phyloP scores from a whole-genome alignment of 2,888 invertebrate species.

The Meiosimyza decipiens region DNA sequence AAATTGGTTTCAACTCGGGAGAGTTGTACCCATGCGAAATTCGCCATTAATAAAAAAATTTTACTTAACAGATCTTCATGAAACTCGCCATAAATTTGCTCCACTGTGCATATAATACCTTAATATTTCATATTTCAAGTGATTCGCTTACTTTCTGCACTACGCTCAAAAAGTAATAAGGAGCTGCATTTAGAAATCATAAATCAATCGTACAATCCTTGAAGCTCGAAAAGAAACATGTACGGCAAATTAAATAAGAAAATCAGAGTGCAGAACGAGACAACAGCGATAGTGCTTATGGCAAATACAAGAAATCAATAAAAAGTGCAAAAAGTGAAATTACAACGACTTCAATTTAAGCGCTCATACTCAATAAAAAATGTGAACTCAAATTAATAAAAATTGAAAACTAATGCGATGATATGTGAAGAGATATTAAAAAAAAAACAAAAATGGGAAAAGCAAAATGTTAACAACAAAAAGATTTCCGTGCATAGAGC shows the following conservation, averaged over 20 bases:
- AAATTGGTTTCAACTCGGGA: too few species aligned
- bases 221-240: conserved; percentile 16
- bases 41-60: neutral
- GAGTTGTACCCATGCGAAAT: neutral
- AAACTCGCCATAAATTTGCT: neutral
- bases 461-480: neutral
- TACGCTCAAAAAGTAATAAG: conserved; percentile 16
- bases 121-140: conserved; percentile 12
- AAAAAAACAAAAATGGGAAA: neutral
- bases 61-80: neutral
- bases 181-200: conserved; percentile 21
- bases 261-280: neutral
- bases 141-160: conserved; percentile 14
- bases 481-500: neutral
- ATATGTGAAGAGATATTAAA: conserved; percentile 6
- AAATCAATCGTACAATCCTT: conserved; percentile 28
- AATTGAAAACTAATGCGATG: conserved; percentile 18
- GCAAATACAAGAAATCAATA: neutral
- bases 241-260: conserved; percentile 18
- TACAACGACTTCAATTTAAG: conserved; percentile 20
- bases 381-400: neutral
- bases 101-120: neutral
- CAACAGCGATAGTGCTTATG: neutral
- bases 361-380: conserved; percentile 15
- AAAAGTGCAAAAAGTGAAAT: conserved; percentile 3